Base-by-base conservation (phyloP, 1,140 invertebrate species). In the Mylabris phalerata region DNA sequence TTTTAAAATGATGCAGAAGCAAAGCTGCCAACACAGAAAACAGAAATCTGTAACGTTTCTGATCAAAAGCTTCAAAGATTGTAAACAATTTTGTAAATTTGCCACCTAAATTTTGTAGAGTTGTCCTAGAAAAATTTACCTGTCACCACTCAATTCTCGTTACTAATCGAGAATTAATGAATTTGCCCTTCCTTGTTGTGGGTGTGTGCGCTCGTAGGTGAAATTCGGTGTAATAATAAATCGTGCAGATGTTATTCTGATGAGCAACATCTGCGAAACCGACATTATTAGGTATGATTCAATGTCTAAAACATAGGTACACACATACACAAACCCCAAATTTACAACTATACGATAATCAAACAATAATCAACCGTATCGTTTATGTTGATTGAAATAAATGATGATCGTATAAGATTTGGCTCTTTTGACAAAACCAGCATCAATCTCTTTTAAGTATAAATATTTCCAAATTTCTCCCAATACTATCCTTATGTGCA, bases 221-320 rank as follows among this genome's bases (percentile, higher is more conserved):
- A 19, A 19, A 19, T 19, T 19, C 19, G 19, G 19, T 19, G 19
- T 19, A 19, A 19, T 59, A 48, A 57, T 61, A 61, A 61, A 61
- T 61, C 55, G 60, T 55, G 60, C 60, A 61, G 60, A 57, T 61
- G 60, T 59, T 58, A 43, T 48, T 32, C 56, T 13, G 38, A 56
- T 38, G 24, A 45, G 24, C n/a, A 62, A 40, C 60, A 62, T 59
- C 60, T 59, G 60, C 56, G 50, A 7, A 32, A 44, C 32, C 32
- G 26, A 26, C 32, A 62, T 62, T 49, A 59, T 62, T 62, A 56
- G 48, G 51, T 48, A 43, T 13, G 32, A 32, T 32, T 32, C 32
- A 32, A 32, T 32, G 32, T 32, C 7, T 7, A 32, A 32, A 32
- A 32, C 32, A 32, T 7, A 32, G 32, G 32, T 32, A 3, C 19